Percentiles rank a stretch among this genome's conserved stretches.
phyloP scores from a whole-genome alignment of 1,140 invertebrate species.

The Dryas iulia region DNA sequence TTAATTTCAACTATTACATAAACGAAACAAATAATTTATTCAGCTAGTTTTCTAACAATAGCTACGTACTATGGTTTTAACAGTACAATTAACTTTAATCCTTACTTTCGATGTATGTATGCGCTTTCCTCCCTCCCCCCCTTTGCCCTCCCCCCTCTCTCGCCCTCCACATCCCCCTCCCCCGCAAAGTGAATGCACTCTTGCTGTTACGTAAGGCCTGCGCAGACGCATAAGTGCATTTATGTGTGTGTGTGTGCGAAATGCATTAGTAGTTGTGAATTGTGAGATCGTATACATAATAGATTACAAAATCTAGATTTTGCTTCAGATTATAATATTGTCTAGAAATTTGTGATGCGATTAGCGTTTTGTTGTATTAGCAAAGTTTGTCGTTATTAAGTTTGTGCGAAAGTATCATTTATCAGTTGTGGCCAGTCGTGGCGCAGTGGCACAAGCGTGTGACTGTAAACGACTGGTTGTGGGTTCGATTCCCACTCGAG shows the following conservation, averaged over 20 bases:
- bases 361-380: background rate
- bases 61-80: constrained; percentile 7
- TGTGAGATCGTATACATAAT: background rate
- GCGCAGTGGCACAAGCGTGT: too few species aligned
- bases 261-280: constrained; percentile 22
- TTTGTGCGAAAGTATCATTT: too few species aligned
- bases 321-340: background rate
- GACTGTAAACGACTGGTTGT: too few species aligned
- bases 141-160: background rate
- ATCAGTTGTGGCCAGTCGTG: too few species aligned
- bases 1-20: background rate
- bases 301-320: background rate
- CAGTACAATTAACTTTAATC: constrained; percentile 36
- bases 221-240: constrained; percentile 38
- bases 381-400: too few species aligned
- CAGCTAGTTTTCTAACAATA: background rate
- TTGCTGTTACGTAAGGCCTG: constrained; percentile 61
- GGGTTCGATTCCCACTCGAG: too few species aligned
- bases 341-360: background rate
- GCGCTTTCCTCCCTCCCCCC: constrained; percentile 37
- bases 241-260: constrained; percentile 40
- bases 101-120: constrained; percentile 26
- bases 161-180: background rate
- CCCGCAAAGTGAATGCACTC: constrained; percentile 66
- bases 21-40: background rate